Evolutionary conservation across 2,797 vertebrate genomes (phyloP).

Genomic region (Chanos chanos): DNA sequence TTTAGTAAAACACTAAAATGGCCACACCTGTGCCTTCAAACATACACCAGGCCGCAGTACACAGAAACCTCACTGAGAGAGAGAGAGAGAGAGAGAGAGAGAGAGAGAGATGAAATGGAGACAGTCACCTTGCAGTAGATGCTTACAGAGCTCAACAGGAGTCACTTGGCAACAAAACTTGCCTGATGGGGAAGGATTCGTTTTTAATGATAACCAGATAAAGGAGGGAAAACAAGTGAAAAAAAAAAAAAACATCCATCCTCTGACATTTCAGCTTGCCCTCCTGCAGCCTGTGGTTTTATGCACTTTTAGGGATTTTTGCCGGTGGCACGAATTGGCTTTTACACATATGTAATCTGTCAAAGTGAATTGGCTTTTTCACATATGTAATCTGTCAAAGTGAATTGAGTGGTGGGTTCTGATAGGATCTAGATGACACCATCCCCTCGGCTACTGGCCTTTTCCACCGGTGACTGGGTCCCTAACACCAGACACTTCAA

Average conservation of each 20-base stretch:
- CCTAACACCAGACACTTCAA: conserved; percentile 11
- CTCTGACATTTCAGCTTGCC: conserved; percentile 41
- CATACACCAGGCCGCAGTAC: too few relatives aligned
- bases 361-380: conserved; percentile 43
- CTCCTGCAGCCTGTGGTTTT: conserved; percentile 21
- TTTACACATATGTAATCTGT: conserved; percentile 48
- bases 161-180: conserved; percentile 11
- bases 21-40: too few relatives aligned
- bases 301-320: conserved; percentile 23
- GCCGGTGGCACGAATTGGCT: conserved; percentile 33
- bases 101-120: conserved; percentile 1
- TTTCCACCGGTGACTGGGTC: conserved; percentile 24
- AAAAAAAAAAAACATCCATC: conserved; percentile 8
- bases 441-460: conserved; percentile 32
- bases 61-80: too few relatives aligned
- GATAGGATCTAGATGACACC: conserved; percentile 33
- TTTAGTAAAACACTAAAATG: too few relatives aligned
- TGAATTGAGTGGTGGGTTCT: conserved; percentile 24
- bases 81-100: too few relatives aligned
- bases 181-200: conserved; percentile 13
- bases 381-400: conserved; percentile 47
- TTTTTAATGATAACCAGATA: conserved; percentile 16
- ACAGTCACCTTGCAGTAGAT: neutral
- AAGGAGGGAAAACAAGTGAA: neutral
- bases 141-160: neutral